Percentiles rank a stretch among this genome's conserved stretches.
phyloP scores from a whole-genome alignment of 1,140 invertebrate species.

The Orussus abietinus region DNA sequence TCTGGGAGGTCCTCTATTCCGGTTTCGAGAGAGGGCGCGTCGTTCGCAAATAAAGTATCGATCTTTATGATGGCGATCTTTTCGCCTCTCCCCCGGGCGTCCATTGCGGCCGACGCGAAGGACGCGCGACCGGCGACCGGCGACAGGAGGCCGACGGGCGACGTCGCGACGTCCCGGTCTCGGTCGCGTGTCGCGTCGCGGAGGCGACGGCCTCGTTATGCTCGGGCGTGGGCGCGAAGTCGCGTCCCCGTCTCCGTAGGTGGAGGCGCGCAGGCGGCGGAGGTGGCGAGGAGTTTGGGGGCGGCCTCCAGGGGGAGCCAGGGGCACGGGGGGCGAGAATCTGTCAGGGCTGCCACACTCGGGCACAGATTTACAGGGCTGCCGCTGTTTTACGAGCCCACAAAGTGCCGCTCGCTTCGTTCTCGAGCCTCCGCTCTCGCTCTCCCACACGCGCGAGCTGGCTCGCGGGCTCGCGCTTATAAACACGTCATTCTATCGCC shows the following conservation, averaged over 20 bases:
- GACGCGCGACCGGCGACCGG: no score
- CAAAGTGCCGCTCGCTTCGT: constrained; percentile 44
- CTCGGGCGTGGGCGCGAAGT: not conserved
- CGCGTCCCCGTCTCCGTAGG: no score
- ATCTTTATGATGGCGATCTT: constrained; percentile 34
- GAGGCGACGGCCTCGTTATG: not conserved
- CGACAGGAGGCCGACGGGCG: no score
- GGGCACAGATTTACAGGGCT: constrained; percentile 48
- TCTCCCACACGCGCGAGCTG: constrained; percentile 22
- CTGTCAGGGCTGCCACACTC: constrained; percentile 44
- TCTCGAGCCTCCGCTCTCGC: constrained; percentile 10
- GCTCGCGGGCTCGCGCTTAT: constrained; percentile 32
- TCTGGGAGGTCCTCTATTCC: no score
- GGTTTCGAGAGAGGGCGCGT: constrained; percentile 18
- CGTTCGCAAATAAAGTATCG: constrained; percentile 36
- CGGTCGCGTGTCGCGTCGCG: no score
- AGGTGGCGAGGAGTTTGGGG: not conserved
- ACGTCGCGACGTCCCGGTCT: no score
- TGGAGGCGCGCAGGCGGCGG: not conserved
- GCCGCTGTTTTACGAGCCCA: constrained; percentile 48
- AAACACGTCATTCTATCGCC: constrained; percentile 43
- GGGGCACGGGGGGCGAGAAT: constrained; percentile 26
- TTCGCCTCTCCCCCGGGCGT: no score
- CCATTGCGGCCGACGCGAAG: no score
- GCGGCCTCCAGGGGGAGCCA: constrained; percentile 19